Evolutionary conservation across 2,113 vertebrate species (phyloP), one percentile per base, ranked within the genome.

Genomic region (Atherinomorus stipes): DNA sequence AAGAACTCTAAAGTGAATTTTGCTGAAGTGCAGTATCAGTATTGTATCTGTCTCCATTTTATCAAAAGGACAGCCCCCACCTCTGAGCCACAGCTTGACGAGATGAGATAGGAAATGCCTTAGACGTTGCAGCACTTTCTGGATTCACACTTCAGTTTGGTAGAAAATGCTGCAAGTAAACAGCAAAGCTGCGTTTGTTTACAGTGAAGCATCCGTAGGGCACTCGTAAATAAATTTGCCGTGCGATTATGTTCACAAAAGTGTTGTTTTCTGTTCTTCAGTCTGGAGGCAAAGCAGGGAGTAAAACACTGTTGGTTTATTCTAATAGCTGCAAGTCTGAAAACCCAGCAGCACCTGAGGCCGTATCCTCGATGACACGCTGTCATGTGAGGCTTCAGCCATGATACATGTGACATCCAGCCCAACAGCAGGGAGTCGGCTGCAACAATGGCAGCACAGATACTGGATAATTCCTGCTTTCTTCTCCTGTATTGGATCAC

Each of bases 341-440:
- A 50, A 62, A 19, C 0, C 49, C 31, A 49, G 42, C 76, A 49
- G 40, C 58, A 50, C 79, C 83, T 49, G 70, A 77, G 79, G 81
- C 37, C 53, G 22, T 2, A 9, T 37, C 31, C 44, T 8, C 2
- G 25, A 74, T n/a, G 67, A 74, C 68, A 69, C 11, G 57, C 16
- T 3, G 42, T 88, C 86, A 91, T 85, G 86, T 88, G 89, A 91
- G 47, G 23, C 71, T 56, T 62, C 25, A 26, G 67, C 34, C 21
- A 51, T 5, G 51, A 83, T 79, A 82, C 78, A 84, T 83, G 78
- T 52, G 47, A 42, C 80, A 16, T 65, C 45, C 54, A 18, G 64
- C 44, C 71, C 58, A 13, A 28, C 59, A 58, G 53, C 59, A 34
- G 31, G 12, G 54, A 66, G 71, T 42, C 52, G 11, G 52, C 60